These are phyloP conservation scores for Cheilosia vulpina DNA, from an alignment of 2,888 invertebrate species.

Conservation along the genomic window DNA sequence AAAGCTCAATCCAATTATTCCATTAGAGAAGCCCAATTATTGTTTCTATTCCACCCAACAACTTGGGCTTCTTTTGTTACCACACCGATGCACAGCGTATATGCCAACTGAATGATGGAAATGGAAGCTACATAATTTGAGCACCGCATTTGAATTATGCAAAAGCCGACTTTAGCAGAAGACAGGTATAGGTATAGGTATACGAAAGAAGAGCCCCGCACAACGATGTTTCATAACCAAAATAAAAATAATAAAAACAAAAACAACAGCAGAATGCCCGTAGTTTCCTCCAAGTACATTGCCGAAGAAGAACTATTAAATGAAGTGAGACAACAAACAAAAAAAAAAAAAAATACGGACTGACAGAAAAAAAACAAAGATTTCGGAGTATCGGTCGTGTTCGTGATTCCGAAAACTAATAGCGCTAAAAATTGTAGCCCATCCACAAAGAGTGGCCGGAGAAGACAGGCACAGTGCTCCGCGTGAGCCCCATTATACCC, in stretches of 20 bases:
- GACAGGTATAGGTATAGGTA: neutral
- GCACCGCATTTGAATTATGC: constrained; percentile 67
- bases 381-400: constrained; percentile 71
- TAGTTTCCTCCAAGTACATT: constrained; percentile 64
- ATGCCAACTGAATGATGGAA: constrained; percentile 39
- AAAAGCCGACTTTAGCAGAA: constrained; percentile 47
- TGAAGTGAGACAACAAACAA: constrained; percentile 1
- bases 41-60: constrained; percentile 2
- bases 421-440: constrained; percentile 71
- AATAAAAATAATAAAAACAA: constrained; percentile 68
- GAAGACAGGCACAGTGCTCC: constrained; percentile 24
- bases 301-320: constrained; percentile 16
- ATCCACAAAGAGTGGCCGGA: constrained; percentile 19
- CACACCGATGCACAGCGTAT: constrained; percentile 45
- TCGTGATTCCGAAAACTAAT: constrained; percentile 78
- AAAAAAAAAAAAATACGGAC: constrained; percentile 39
- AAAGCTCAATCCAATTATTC: constrained; percentile 73
- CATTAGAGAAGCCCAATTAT: constrained; percentile 67
- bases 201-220: constrained; percentile 1
- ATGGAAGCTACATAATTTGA: constrained; percentile 48
- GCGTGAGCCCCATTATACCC: constrained; percentile 43
- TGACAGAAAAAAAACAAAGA: constrained; percentile 29
- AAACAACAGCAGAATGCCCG: constrained; percentile 58
- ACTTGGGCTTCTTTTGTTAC: constrained; percentile 44
- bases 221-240: constrained; percentile 68